A percentile compares a stretch with the other conserved stretches of the same genome.
Evolutionary conservation across 2,888 invertebrate species (phyloP).

Genomic region (Drosophila neutralis): DNA sequence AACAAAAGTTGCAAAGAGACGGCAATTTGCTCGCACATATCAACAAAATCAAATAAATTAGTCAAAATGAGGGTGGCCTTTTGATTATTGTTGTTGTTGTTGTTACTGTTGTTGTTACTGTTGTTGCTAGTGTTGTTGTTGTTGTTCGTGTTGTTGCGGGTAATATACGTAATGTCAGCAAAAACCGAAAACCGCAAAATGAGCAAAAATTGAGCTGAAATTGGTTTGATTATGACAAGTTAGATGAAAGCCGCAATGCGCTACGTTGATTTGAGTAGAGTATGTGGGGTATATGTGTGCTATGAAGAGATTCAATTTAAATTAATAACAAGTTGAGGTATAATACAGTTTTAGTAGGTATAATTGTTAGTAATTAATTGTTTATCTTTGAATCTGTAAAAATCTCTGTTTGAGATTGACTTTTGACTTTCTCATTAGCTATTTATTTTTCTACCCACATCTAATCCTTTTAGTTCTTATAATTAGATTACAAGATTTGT

Average conservation of each 20-base stretch:
- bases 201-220: slow-evolving; percentile 52
- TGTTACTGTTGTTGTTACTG: slow-evolving; percentile 10
- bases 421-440: background rate
- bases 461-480: background rate
- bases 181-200: slow-evolving; percentile 57
- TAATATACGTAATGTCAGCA: slow-evolving; percentile 21
- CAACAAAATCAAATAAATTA: slow-evolving; percentile 76
- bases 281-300: background rate
- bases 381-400: background rate
- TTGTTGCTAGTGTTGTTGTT: slow-evolving; percentile 6
- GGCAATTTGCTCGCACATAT: slow-evolving; percentile 53
- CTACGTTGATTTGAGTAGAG: slow-evolving; percentile 14
- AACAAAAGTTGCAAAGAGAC: slow-evolving; percentile 75
- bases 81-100: slow-evolving; percentile 39
- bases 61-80: slow-evolving; percentile 76
- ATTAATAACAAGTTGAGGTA: rapidly evolving
- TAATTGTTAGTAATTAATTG: background rate
- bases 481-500: background rate
- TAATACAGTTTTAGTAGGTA: background rate
- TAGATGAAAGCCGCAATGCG: slow-evolving; percentile 32
- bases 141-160: slow-evolving; percentile 28
- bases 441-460: background rate
- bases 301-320: too few species aligned
- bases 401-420: rapidly evolving
- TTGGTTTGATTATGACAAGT: slow-evolving; percentile 37